phyloP scores from a whole-genome alignment of 2,113 vertebrate species.

The Passerina amoena region DNA sequence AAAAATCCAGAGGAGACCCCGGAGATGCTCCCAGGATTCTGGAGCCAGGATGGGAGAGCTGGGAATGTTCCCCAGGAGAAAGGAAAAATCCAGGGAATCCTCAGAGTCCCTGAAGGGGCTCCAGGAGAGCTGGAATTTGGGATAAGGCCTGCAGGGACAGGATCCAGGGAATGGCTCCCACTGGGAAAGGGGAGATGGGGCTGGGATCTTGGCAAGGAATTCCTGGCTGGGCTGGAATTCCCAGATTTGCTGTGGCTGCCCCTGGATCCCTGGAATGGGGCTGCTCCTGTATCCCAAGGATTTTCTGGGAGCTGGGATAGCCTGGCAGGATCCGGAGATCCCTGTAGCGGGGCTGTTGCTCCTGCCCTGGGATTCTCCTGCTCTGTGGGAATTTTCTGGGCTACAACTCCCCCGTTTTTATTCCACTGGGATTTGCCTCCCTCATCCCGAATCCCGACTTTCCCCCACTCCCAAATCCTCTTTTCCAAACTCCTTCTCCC shows the following conservation, averaged over 20 bases:
- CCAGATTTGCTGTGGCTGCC: background rate
- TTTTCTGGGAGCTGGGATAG: background rate
- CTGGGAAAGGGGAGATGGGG: background rate
- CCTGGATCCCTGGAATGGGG: background rate
- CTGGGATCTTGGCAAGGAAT: background rate
- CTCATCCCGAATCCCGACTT: background rate
- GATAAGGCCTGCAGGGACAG: background rate
- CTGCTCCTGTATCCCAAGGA: background rate
- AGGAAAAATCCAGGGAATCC: background rate
- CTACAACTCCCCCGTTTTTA: background rate
- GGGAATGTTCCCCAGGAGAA: background rate
- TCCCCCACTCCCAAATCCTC: background rate
- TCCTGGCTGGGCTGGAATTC: background rate
- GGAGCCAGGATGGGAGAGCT: background rate
- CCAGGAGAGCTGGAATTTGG: background rate
- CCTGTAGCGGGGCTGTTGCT: rapidly evolving
- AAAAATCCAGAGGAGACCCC: too few relatives aligned
- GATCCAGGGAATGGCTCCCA: background rate
- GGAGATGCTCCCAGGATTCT: background rate
- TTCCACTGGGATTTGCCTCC: background rate
- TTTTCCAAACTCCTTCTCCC: background rate
- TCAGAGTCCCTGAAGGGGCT: background rate
- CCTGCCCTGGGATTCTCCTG: background rate
- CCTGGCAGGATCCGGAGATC: background rate
- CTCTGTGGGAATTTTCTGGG: background rate